A percentile compares a stretch with the other conserved stretches of the same genome.
Evolutionary conservation across 2,888 invertebrate species (phyloP).

Genomic region (Maniola hyperantus): DNA sequence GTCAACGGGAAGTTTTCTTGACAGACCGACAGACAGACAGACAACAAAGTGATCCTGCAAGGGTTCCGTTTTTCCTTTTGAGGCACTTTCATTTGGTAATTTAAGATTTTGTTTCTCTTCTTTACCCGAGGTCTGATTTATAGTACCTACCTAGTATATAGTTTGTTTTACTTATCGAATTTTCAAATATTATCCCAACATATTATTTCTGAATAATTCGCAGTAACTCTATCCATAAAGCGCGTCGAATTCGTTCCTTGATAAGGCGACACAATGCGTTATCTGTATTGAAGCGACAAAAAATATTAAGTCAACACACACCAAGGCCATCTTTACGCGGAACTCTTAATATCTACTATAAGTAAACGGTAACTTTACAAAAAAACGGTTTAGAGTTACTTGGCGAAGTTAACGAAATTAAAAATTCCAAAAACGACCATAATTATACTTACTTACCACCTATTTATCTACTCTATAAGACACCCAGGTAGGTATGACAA

Average conservation of each 20-base stretch:
- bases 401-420: not conserved
- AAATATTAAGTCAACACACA: conserved; percentile 64
- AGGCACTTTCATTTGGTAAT: too few species aligned
- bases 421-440: not conserved
- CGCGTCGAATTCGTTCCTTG: conserved; percentile 40
- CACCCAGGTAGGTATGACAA: too few species aligned
- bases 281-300: conserved; percentile 55
- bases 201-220: conserved; percentile 15
- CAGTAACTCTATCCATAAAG: conserved; percentile 15
- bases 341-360: conserved; percentile 52
- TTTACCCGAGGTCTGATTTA: too few species aligned
- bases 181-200: not conserved
- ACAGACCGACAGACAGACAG: too few species aligned
- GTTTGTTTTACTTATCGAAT: too few species aligned
- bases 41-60: too few species aligned
- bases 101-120: not conserved
- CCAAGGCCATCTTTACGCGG: conserved; percentile 72
- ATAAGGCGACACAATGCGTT: conserved; percentile 67
- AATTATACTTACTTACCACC: too few species aligned
- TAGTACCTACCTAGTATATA: too few species aligned
- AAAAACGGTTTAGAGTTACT: conserved; percentile 34
- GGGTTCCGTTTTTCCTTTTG: too few species aligned
- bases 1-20: too few species aligned
- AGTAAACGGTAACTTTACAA: conserved; percentile 44
- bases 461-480: too few species aligned